phyloP scores from a whole-genome alignment of 2,888 invertebrate genomes.

The Uropetala carovei region DNA sequence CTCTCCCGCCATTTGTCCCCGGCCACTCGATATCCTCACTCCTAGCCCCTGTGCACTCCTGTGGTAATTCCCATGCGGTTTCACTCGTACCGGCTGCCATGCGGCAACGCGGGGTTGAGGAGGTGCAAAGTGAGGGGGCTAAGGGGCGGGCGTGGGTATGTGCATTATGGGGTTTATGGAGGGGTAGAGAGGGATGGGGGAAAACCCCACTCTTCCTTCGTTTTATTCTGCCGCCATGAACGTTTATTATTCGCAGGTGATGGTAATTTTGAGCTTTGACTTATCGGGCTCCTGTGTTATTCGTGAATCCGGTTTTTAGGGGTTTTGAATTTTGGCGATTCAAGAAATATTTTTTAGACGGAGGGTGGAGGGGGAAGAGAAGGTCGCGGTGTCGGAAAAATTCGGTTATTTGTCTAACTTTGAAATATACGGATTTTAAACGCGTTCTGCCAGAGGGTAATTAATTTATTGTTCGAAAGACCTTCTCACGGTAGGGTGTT shows the following conservation, averaged over 20 bases:
- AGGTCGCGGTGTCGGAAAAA: too few species aligned
- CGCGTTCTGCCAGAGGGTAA: too few species aligned
- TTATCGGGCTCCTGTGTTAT: not conserved
- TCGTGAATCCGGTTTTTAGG: not conserved
- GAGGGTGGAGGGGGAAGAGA: too few species aligned
- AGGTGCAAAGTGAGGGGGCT: not conserved
- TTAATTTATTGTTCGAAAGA: too few species aligned
- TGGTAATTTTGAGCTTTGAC: not conserved
- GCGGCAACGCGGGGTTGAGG: not conserved
- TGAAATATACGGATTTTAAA: not conserved
- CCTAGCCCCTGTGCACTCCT: not conserved
- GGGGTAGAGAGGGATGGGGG: not conserved
- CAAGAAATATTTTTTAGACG: too few species aligned
- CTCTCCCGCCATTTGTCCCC: too few species aligned
- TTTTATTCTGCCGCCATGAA: not conserved
- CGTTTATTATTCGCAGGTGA: constrained; percentile 3
- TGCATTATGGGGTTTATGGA: not conserved
- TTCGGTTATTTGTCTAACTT: not conserved
- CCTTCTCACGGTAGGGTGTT: too few species aligned
- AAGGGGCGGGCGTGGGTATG: too few species aligned
- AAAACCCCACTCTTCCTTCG: not conserved
- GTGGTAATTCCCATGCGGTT: constrained; percentile 23
- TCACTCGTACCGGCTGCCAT: not conserved
- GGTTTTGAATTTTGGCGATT: too few species aligned
- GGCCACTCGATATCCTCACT: too few species aligned